Evolutionary conservation across 2,888 invertebrate species (phyloP).

Genomic region (Ceriagrion tenellum): DNA sequence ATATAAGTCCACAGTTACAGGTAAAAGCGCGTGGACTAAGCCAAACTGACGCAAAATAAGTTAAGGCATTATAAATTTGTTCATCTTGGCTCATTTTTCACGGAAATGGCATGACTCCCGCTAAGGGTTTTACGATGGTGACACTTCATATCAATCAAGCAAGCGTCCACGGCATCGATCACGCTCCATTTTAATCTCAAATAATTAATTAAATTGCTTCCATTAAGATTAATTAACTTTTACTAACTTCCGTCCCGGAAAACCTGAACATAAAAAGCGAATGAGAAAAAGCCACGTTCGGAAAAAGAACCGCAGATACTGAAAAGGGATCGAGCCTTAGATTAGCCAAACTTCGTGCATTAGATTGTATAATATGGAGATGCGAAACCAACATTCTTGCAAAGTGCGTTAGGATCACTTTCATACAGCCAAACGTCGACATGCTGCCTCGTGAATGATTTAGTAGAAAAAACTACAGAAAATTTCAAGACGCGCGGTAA

Average conservation of each 20-base stretch:
- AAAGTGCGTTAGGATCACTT: too few relatives aligned
- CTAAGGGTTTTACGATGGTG: not conserved
- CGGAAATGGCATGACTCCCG: not conserved
- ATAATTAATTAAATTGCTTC: conserved; percentile 19
- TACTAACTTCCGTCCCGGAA: not conserved
- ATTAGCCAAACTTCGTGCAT: too few relatives aligned
- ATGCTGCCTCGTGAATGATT: too few relatives aligned
- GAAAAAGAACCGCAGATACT: not conserved
- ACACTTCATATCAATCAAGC: not conserved
- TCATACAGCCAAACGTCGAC: too few relatives aligned
- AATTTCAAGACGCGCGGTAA: too few relatives aligned
- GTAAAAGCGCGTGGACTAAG: too few relatives aligned
- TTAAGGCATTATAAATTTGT: not conserved
- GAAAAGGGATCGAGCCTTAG: too few relatives aligned
- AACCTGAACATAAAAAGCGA: not conserved
- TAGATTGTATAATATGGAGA: too few relatives aligned
- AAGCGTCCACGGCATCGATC: not conserved
- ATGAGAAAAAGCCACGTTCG: not conserved
- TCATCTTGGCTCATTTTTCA: not conserved
- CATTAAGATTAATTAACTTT: conserved; percentile 22
- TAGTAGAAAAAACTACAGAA: too few relatives aligned
- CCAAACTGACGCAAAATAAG: not conserved
- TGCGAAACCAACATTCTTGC: too few relatives aligned
- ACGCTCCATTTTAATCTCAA: conserved; percentile 27
- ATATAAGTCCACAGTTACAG: too few relatives aligned